phyloP scores from a whole-genome alignment of 2,113 vertebrate species.

The Tapirus terrestris region DNA sequence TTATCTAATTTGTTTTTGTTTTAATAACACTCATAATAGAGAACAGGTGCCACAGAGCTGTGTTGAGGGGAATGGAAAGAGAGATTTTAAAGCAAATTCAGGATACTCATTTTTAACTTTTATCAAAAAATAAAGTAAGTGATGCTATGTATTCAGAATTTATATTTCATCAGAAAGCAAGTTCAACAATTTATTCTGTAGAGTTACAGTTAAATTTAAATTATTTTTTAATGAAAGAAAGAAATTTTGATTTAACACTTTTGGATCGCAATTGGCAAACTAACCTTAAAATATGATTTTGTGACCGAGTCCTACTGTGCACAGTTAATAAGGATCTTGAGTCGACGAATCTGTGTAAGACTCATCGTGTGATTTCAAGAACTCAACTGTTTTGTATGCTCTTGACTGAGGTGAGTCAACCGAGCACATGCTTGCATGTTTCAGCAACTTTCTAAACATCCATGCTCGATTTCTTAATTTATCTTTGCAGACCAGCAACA shows the following conservation, averaged over 20 bases:
- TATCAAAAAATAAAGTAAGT: not conserved
- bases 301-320: not conserved
- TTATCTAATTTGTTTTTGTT: not conserved
- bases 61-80: not conserved
- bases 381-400: not conserved
- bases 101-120: not conserved
- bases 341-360: not conserved
- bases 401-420: not conserved
- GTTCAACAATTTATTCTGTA: constrained; percentile 6
- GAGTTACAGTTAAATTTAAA: constrained; percentile 5
- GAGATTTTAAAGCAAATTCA: not conserved
- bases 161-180: not conserved
- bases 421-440: not conserved
- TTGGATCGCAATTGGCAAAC: not conserved
- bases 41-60: not conserved
- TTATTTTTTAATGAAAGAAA: constrained; percentile 30
- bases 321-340: not conserved
- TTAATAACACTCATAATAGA: not conserved
- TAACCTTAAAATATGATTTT: not conserved
- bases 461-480: not conserved
- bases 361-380: not conserved
- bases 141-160: not conserved
- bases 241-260: not conserved
- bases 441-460: not conserved
- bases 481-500: not conserved